phyloP scores from a whole-genome alignment of 2,888 invertebrate species.

The Drosophila setosimentum region DNA sequence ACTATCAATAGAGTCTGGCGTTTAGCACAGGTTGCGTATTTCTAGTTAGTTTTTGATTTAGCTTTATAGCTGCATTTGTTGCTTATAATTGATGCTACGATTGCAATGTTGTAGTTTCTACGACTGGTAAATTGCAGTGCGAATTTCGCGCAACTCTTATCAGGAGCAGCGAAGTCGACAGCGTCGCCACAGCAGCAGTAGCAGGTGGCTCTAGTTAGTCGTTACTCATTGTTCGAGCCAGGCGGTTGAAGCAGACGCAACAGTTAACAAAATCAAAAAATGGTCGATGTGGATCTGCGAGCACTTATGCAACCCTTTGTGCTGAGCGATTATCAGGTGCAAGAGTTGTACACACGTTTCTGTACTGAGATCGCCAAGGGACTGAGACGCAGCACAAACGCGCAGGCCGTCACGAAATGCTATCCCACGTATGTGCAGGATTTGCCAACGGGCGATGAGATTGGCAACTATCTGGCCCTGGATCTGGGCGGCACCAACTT shows the following conservation, averaged over 20 bases:
- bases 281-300: constrained; percentile 73
- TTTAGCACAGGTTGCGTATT: constrained; percentile 43
- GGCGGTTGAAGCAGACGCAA: constrained; percentile 43
- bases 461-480: constrained; percentile 96
- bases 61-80: constrained; percentile 33
- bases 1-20: constrained; percentile 7
- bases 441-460: constrained; percentile 96
- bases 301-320: constrained; percentile 88
- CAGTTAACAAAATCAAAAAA: constrained; percentile 33
- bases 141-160: constrained; percentile 49
- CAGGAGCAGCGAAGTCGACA: constrained; percentile 35
- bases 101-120: constrained; percentile 29
- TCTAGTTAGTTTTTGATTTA: constrained; percentile 37
- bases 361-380: constrained; percentile 92
- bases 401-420: constrained; percentile 93
- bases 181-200: constrained; percentile 18
- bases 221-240: constrained; percentile 64
- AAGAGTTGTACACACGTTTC: constrained; percentile 91
- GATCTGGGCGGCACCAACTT: constrained; percentile 99
- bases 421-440: constrained; percentile 98
- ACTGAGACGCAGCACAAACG: constrained; percentile 90
- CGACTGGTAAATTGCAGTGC: constrained; percentile 45
- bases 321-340: constrained; percentile 91
- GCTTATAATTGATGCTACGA: constrained; percentile 45
- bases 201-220: constrained; percentile 57